Conservation (phyloP, 2,888 invertebrate species). For the Leucania comma region DNA sequence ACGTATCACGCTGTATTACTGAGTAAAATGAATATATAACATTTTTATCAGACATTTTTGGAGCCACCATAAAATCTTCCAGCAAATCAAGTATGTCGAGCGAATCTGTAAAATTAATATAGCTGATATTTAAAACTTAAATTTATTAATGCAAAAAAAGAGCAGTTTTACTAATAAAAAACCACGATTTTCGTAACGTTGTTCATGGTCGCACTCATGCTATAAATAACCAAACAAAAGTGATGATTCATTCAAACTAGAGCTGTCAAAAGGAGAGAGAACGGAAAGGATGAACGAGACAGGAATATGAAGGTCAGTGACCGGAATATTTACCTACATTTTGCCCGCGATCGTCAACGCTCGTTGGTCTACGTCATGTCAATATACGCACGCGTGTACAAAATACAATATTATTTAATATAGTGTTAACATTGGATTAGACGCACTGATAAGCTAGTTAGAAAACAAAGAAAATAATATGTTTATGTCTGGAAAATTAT, state of each 20-base stretch:
- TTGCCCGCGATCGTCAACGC: slow-evolving; percentile 16
- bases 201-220: background rate
- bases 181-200: background rate
- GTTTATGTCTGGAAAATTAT: background rate
- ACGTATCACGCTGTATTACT: too few relatives aligned
- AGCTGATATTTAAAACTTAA: too few relatives aligned
- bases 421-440: slow-evolving; percentile 20
- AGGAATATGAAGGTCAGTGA: slow-evolving; percentile 33
- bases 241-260: slow-evolving; percentile 6
- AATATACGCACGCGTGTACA: slow-evolving; percentile 10
- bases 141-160: too few relatives aligned
- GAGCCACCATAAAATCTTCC: too few relatives aligned
- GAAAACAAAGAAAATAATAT: slow-evolving; percentile 23
- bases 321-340: slow-evolving; percentile 43
- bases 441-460: slow-evolving; percentile 25
- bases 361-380: slow-evolving; percentile 29
- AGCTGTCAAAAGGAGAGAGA: slow-evolving; percentile 10
- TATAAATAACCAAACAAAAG: background rate
- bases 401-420: background rate
- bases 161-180: background rate
- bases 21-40: too few relatives aligned
- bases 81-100: too few relatives aligned
- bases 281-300: slow-evolving; percentile 15
- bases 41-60: too few relatives aligned
- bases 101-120: too few relatives aligned